These are phyloP conservation scores for Lytechinus variegatus DNA, from an alignment of 35 echinoderm and acorn worm species.

Conservation along the genomic window DNA sequence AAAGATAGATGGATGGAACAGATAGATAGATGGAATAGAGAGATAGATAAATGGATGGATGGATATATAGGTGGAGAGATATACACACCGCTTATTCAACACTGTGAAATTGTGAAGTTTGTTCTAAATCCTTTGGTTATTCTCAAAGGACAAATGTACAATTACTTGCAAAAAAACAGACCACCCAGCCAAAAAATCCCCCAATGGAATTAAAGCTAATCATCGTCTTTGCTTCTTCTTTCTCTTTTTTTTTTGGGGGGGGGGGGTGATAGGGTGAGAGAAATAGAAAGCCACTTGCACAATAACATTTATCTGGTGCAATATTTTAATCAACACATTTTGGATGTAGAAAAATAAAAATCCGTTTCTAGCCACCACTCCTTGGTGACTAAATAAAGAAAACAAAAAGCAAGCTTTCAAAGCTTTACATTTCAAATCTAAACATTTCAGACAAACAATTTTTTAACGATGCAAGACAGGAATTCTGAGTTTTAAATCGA, in stretches of 20 bases:
- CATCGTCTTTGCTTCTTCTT: neutral
- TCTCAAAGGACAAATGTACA: neutral
- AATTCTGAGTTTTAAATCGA: neutral
- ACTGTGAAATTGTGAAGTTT: neutral
- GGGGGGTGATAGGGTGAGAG: too few relatives aligned
- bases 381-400: neutral
- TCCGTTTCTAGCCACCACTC: neutral
- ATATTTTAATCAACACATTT: neutral
- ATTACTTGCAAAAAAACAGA: neutral
- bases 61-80: too few relatives aligned
- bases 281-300: neutral
- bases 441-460: neutral
- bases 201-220: neutral
- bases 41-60: too few relatives aligned
- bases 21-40: too few relatives aligned
- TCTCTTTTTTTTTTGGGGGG: too few relatives aligned
- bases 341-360: neutral
- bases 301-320: neutral
- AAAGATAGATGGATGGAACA: too few relatives aligned
- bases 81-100: neutral
- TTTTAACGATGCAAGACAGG: neutral
- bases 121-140: neutral
- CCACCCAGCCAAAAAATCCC: neutral
- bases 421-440: neutral
- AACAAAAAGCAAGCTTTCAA: neutral